phyloP scores from a whole-genome alignment of 1,140 invertebrate genomes.

The Drosophila cardini region DNA sequence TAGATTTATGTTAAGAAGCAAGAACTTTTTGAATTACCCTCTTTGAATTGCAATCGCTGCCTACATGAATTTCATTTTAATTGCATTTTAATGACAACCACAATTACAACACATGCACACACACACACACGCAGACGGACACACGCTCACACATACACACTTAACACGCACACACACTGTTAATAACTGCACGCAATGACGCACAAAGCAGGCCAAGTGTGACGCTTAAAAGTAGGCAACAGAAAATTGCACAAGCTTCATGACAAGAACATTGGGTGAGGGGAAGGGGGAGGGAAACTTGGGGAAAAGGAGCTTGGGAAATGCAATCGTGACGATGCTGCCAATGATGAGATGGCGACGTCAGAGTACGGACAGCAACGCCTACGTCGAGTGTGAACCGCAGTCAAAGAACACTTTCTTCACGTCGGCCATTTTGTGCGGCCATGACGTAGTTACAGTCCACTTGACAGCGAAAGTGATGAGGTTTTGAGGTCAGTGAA shows the following conservation, averaged over 20 bases:
- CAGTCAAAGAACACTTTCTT: conserved; percentile 19
- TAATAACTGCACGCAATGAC: conserved; percentile 10
- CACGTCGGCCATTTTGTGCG: conserved; percentile 29
- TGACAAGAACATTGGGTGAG: background rate
- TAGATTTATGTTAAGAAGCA: background rate
- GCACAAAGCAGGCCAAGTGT: background rate
- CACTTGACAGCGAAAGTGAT: conserved; percentile 46
- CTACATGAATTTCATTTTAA: conserved; percentile 46
- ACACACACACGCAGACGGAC: background rate
- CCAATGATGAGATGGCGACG: conserved; percentile 21
- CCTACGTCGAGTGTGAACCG: conserved; percentile 29
- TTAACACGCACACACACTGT: conserved; percentile 1
- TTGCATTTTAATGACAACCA: conserved; percentile 36
- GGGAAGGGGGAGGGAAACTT: too few species aligned
- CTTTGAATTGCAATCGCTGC: conserved; percentile 22
- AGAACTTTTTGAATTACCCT: conserved; percentile 6
- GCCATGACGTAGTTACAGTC: conserved; percentile 24
- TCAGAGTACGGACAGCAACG: background rate
- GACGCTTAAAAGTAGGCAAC: conserved; percentile 38
- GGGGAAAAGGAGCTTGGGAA: background rate
- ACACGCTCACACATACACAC: conserved; percentile 6
- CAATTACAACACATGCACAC: conserved; percentile 15
- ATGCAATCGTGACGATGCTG: conserved; percentile 7
- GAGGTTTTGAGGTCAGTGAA: background rate
- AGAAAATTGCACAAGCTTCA: conserved; percentile 5